These are phyloP conservation scores for Drosophila orena DNA, from an alignment of 1,140 invertebrate genomes.

Conservation along the genomic window DNA sequence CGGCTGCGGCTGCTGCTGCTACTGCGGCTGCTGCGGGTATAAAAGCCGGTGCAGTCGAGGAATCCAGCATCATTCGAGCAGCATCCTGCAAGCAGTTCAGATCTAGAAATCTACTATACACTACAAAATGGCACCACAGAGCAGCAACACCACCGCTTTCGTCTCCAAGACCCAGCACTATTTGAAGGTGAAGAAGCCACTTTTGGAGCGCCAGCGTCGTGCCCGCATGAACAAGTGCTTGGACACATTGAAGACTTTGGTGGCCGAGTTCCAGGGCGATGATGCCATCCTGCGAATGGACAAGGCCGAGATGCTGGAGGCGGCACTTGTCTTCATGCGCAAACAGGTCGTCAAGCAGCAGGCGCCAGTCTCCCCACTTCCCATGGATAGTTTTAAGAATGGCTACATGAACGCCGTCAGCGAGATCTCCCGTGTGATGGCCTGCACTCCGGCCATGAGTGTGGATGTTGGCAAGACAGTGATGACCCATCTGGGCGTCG, in stretches of 20 bases:
- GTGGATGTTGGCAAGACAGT: slow-evolving; percentile 92
- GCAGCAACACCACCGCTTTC: slow-evolving; percentile 52
- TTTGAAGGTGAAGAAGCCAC: slow-evolving; percentile 97
- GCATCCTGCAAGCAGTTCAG: slow-evolving; percentile 75
- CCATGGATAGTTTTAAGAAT: slow-evolving; percentile 91
- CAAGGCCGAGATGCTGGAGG: slow-evolving; percentile 98
- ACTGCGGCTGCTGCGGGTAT: slow-evolving; percentile 33
- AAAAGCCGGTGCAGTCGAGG: slow-evolving; percentile 58
- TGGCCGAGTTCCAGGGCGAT: slow-evolving; percentile 95
- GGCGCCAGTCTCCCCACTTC: slow-evolving; percentile 85
- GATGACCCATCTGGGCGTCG: slow-evolving; percentile 94
- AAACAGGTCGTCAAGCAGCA: slow-evolving; percentile 70
- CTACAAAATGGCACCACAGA: slow-evolving; percentile 70
- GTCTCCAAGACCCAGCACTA: slow-evolving; percentile 94
- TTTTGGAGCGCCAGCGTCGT: slow-evolving; percentile 96
- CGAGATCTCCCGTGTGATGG: slow-evolving; percentile 95
- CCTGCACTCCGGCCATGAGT: slow-evolving; percentile 92
- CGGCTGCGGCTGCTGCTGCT: not conserved
- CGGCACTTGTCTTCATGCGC: slow-evolving; percentile 93
- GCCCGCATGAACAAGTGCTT: slow-evolving; percentile 97
- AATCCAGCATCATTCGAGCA: slow-evolving; percentile 71
- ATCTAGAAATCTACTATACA: slow-evolving; percentile 13
- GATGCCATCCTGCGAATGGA: slow-evolving; percentile 96
- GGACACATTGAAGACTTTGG: slow-evolving; percentile 96
- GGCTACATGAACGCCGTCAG: slow-evolving; percentile 97